These are phyloP conservation scores for Myiagra hebetior DNA, from an alignment of 2,113 vertebrate species.

Conservation along the genomic window DNA sequence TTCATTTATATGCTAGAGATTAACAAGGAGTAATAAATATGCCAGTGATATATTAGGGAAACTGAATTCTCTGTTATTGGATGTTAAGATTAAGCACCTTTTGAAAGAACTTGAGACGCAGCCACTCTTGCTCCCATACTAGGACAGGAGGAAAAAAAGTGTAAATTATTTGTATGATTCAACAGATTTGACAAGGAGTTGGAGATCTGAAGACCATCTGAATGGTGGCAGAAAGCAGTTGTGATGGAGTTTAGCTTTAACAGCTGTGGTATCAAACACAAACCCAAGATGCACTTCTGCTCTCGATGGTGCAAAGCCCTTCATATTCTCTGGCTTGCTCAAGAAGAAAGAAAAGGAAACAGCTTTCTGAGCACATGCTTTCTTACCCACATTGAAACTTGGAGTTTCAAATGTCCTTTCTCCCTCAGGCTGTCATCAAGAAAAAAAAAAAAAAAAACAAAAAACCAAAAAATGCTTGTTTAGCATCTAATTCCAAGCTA, in stretches of 20 bases:
- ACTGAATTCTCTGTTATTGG: neutral
- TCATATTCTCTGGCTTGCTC: neutral
- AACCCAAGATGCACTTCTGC: neutral
- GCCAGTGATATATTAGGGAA: neutral
- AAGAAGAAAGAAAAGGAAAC: neutral
- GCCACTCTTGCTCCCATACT: neutral
- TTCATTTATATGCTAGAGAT: neutral
- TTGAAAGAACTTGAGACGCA: neutral
- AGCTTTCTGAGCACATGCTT: neutral
- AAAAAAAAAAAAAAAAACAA: neutral
- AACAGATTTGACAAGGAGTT: neutral
- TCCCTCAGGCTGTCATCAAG: neutral
- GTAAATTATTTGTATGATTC: neutral
- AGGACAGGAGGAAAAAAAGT: neutral
- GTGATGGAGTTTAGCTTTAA: neutral
- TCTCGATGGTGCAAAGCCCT: neutral
- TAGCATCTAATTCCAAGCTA: neutral
- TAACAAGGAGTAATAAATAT: neutral
- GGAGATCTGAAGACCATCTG: neutral
- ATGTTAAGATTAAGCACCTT: neutral
- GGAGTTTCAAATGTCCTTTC: neutral
- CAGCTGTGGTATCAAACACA: neutral
- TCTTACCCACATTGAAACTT: neutral
- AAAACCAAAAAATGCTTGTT: neutral
- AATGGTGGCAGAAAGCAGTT: neutral